Base-by-base conservation (phyloP, 2,113 vertebrate species). In the Todiramphus chloris region DNA sequence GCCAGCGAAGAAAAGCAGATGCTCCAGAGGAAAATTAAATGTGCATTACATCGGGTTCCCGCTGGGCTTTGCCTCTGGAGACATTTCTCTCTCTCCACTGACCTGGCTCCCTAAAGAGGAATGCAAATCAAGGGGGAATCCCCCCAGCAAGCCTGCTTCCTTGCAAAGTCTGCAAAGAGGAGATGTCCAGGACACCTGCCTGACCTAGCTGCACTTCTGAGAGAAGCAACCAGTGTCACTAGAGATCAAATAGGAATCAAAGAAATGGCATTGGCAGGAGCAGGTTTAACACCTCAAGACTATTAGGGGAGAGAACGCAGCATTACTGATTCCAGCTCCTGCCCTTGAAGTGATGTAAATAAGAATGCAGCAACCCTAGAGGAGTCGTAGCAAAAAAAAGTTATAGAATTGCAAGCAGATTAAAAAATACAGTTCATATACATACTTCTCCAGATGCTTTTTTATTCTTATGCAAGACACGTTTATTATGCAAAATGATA, bases 401-500 rank as follows among this genome's bases (percentile, higher is more conserved):
- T 67, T 90, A 79, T 2, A 89, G 70, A 85, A 56, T 33, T 51
- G n/a, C 39, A 86, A 83, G 62, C 78, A 90, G 90, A 96, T 55
- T 82, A 87, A 87, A 91, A 66, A 69, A 39, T 67, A 89, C 50
- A 81, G 84, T 87, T 83, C 79, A 94, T 75, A 92, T 62, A 90
- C 33, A 80, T 69, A 55, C 31, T 87, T 90, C 51, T 92, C 90
- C 78, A 89, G 78, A 84, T 86, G 82, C 86, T 83, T 73, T 70
- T 89, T 94, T 92, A 68, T 95, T 94, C 88, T 95, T 89, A 93
- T 87, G 92, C 96, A 96, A 96, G 94, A 87, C 62, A 37, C 86
- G 79, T 92, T 96, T 91, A 93, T 91, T 94, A 96, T 94, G 94
- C 95, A 94, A 96, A 95, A 85, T n/a, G 90, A 91, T 80, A 85